Conservation (phyloP, 1,140 invertebrate genomes). For the Cherax destructor region DNA sequence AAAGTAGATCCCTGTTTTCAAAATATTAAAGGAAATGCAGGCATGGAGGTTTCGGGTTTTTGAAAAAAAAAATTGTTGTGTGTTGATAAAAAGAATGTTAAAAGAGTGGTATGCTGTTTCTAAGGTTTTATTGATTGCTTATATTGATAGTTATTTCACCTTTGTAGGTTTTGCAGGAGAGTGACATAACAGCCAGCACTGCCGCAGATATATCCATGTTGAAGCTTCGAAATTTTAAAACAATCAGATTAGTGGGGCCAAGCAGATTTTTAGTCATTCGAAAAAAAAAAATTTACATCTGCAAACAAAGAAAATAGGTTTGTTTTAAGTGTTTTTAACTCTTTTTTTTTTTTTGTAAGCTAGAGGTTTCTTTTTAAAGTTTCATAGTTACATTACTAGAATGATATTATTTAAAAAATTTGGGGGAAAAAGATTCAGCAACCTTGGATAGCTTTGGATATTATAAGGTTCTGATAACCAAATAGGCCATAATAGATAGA, state of each 20-base stretch:
- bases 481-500: too few relatives aligned
- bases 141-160: background rate
- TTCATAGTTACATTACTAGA: too few relatives aligned
- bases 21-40: too few relatives aligned
- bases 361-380: too few relatives aligned
- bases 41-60: too few relatives aligned
- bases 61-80: too few relatives aligned
- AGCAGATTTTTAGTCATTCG: constrained; percentile 13
- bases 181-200: constrained; percentile 16
- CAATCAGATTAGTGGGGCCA: constrained; percentile 41
- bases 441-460: too few relatives aligned
- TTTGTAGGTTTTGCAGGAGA: constrained; percentile 38
- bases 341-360: background rate
- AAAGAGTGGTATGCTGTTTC: background rate
- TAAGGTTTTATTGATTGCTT: background rate
- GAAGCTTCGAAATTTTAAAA: constrained; percentile 45
- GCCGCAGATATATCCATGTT: constrained; percentile 37
- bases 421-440: too few relatives aligned
- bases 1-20: too few relatives aligned
- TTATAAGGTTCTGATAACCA: too few relatives aligned
- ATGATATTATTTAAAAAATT: too few relatives aligned
- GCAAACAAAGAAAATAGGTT: constrained; percentile 64
- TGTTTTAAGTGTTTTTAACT: background rate
- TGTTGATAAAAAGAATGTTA: background rate
- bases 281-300: constrained; percentile 3